A percentile compares a stretch with the other conserved stretches of the same genome.
These are phyloP conservation scores for Drosophila teissieri DNA, from an alignment of 1,140 invertebrate genomes.

Conservation along the genomic window DNA sequence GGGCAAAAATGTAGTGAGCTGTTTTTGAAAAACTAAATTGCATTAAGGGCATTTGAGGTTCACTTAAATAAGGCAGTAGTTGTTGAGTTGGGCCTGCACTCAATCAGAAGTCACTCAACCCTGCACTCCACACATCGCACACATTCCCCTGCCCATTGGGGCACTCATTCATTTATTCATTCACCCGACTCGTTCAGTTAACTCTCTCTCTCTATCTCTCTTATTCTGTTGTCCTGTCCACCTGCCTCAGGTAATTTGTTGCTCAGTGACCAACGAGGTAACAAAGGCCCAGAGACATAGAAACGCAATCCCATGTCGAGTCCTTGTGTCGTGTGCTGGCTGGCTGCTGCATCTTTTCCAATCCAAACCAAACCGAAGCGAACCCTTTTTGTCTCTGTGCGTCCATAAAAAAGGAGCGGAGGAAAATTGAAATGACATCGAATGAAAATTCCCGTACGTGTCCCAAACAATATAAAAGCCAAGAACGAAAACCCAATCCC, in stretches of 20 bases:
- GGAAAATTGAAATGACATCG: constrained; percentile 81
- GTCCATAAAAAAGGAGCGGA: constrained; percentile 70
- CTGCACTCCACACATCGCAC: constrained; percentile 9
- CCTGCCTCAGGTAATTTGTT: constrained; percentile 79
- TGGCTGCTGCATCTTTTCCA: constrained; percentile 63
- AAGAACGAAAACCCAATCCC: constrained; percentile 39
- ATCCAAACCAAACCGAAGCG: constrained; percentile 38
- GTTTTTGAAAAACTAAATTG: constrained; percentile 22
- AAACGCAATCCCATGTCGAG: constrained; percentile 53
- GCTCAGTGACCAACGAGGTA: constrained; percentile 59
- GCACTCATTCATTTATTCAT: constrained; percentile 34
- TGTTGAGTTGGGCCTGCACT: neutral
- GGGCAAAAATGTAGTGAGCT: constrained; percentile 48
- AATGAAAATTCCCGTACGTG: constrained; percentile 82
- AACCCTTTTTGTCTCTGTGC: constrained; percentile 73
- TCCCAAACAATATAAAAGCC: constrained; percentile 69
- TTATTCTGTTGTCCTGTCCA: constrained; percentile 42
- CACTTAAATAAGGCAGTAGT: constrained; percentile 6
- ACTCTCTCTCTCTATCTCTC: constrained; percentile 11
- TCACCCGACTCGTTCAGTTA: constrained; percentile 9
- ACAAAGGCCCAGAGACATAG: constrained; percentile 53
- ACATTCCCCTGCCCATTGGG: constrained; percentile 8
- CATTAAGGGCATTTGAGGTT: constrained; percentile 18
- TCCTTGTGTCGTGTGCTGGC: constrained; percentile 18
- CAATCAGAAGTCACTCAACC: constrained; percentile 22